Conservation (phyloP, 2,797 vertebrate species). For the Xenentodon cancila region DNA sequence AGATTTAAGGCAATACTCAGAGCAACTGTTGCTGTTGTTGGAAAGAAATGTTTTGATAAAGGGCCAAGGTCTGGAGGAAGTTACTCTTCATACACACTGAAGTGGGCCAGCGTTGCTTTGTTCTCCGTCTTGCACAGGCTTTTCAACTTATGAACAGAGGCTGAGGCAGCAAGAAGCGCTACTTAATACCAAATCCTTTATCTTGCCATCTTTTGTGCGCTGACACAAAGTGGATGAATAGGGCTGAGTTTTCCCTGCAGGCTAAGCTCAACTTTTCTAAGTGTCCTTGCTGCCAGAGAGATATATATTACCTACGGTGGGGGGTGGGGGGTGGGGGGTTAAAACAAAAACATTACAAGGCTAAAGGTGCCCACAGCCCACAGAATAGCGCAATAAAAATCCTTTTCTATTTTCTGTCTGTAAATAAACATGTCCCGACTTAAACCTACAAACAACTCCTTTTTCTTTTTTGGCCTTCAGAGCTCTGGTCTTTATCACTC, state of each 20-base stretch:
- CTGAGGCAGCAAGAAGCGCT: slow-evolving; percentile 61
- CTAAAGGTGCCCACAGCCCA: slow-evolving; percentile 17
- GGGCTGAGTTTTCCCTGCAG: slow-evolving; percentile 65
- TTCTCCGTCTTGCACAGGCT: slow-evolving; percentile 52
- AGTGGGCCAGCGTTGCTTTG: slow-evolving; percentile 69
- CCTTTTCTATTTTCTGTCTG: slow-evolving; percentile 55
- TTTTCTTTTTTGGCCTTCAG: slow-evolving; percentile 66
- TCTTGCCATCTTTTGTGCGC: slow-evolving; percentile 75
- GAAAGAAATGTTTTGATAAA: slow-evolving; percentile 45
- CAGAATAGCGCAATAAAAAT: slow-evolving; percentile 42
- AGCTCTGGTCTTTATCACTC: slow-evolving; percentile 85
- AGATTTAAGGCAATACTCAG: slow-evolving; percentile 44
- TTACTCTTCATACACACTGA: slow-evolving; percentile 63
- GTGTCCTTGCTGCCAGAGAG: slow-evolving; percentile 64
- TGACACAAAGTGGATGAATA: slow-evolving; percentile 68
- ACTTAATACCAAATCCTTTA: slow-evolving; percentile 75
- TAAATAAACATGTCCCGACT: slow-evolving; percentile 69
- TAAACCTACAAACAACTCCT: slow-evolving; percentile 60
- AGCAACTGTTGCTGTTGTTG: slow-evolving; percentile 50
- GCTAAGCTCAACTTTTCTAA: slow-evolving; percentile 70
- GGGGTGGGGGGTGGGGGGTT: neutral
- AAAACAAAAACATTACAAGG: slow-evolving; percentile 39
- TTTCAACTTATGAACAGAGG: slow-evolving; percentile 62
- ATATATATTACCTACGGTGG: slow-evolving; percentile 54
- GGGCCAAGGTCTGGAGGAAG: slow-evolving; percentile 66